Percentiles rank a stretch among this genome's conserved stretches.
These are phyloP conservation scores for Orchesella cincta DNA, from an alignment of 1,140 invertebrate genomes.

Conservation along the genomic window DNA sequence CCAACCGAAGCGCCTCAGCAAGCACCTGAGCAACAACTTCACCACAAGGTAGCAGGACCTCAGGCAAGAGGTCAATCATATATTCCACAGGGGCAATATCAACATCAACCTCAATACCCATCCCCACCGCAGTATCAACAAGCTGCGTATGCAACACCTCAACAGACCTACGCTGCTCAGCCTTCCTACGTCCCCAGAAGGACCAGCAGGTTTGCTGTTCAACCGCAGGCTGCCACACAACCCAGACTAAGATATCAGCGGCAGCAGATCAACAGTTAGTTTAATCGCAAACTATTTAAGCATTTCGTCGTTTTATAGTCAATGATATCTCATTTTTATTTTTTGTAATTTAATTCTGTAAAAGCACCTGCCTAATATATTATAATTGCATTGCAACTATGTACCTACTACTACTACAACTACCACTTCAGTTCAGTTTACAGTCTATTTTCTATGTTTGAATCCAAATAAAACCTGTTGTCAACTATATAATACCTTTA, in stretches of 20 bases:
- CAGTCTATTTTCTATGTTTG: background rate
- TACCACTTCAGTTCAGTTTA: background rate
- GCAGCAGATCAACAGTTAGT: background rate
- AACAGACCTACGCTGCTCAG: background rate
- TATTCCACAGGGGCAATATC: background rate
- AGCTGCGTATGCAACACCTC: background rate
- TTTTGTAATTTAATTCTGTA: slow-evolving; percentile 17
- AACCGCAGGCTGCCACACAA: slow-evolving; percentile 16
- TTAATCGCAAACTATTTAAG: background rate
- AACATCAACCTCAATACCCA: background rate
- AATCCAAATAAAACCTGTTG: background rate
- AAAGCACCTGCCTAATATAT: background rate
- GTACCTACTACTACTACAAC: background rate
- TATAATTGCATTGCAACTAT: background rate
- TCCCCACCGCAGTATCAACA: background rate
- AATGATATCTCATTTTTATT: background rate
- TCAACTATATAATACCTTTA: no score
- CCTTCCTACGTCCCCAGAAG: slow-evolving; percentile 15
- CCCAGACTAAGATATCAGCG: background rate
- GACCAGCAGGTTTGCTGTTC: background rate
- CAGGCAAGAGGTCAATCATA: background rate
- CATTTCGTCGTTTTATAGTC: background rate
- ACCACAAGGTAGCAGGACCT: background rate
- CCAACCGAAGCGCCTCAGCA: slow-evolving; percentile 34
- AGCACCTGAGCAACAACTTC: background rate